phyloP scores from a whole-genome alignment of 2,797 vertebrate species.

The Etheostoma perlongum region DNA sequence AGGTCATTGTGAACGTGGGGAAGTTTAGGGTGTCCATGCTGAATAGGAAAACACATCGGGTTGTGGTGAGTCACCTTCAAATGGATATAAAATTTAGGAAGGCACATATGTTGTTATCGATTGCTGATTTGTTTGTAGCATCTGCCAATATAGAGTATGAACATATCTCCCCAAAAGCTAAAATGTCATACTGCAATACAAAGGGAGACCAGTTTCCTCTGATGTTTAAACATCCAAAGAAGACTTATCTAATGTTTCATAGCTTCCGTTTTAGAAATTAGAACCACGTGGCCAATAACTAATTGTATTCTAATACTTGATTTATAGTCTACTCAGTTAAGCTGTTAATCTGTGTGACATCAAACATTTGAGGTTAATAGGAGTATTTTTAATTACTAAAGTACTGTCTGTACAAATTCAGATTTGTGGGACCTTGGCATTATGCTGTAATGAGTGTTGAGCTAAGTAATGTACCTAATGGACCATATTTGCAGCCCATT shows the following conservation, averaged over 20 bases:
- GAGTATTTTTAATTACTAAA: background rate
- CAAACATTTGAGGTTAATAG: background rate
- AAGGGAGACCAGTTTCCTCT: background rate
- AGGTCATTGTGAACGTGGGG: conserved; percentile 77
- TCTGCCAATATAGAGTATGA: background rate
- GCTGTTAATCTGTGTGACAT: background rate
- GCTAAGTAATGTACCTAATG: background rate
- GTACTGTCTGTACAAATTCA: background rate
- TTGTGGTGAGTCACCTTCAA: conserved; percentile 83
- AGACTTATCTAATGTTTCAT: background rate
- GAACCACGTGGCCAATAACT: background rate
- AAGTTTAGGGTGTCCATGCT: conserved; percentile 77
- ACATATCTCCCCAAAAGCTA: background rate
- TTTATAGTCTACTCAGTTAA: background rate
- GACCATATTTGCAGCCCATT: conserved; percentile 18
- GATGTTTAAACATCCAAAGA: background rate
- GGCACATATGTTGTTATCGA: background rate
- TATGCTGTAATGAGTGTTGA: conserved; percentile 22
- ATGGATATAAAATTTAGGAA: background rate
- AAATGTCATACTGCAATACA: background rate
- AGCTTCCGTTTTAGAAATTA: background rate
- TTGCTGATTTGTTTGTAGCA: background rate
- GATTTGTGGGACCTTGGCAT: conserved; percentile 6
- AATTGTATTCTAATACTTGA: background rate
- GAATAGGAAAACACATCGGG: conserved; percentile 72